Evolutionary conservation across 2,113 vertebrate species (phyloP).

Genomic region (Pipra filicauda): DNA sequence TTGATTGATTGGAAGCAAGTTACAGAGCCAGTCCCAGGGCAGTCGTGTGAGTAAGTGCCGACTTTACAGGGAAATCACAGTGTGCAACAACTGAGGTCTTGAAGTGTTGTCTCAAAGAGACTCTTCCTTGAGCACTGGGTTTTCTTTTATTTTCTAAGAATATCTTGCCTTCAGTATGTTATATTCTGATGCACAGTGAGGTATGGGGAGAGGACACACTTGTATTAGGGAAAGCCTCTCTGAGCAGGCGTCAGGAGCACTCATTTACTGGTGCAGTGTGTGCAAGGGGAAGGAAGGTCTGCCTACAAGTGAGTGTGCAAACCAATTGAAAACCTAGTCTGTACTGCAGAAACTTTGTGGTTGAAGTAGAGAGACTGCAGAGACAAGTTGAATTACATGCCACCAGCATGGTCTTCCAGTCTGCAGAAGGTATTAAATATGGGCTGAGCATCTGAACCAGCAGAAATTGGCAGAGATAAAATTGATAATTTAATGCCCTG

Average conservation of each 20-base stretch:
- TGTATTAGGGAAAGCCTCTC: neutral
- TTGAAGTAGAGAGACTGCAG: neutral
- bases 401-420: neutral
- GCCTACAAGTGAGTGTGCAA: neutral
- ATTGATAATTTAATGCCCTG: neutral
- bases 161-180: neutral
- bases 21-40: neutral
- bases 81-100: neutral
- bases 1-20: neutral
- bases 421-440: neutral
- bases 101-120: neutral
- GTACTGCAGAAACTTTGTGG: neutral
- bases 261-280: neutral
- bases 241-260: neutral
- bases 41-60: neutral
- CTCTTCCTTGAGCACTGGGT: neutral
- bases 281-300: neutral
- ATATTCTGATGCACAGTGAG: neutral
- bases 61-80: neutral
- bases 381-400: neutral
- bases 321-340: neutral
- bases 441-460: neutral
- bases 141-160: neutral
- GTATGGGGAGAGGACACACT: neutral
- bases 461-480: neutral